phyloP scores from a whole-genome alignment of 1,140 invertebrate genomes.

The Bicyclus anynana region DNA sequence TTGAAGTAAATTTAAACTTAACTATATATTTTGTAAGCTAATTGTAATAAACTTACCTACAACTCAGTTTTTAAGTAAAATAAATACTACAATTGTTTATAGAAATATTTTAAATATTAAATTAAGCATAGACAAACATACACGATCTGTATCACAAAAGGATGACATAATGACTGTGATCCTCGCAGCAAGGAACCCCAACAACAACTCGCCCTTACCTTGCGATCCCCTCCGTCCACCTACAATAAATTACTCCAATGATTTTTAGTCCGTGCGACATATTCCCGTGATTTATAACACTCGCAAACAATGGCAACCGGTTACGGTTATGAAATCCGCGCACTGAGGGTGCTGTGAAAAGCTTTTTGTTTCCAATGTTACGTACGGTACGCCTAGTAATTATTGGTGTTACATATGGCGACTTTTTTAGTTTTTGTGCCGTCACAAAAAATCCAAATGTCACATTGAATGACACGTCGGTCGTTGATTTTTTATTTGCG shows the following conservation, averaged over 20 bases:
- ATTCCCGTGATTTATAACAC: slow-evolving; percentile 61
- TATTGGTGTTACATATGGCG: slow-evolving; percentile 40
- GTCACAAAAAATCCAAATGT: background rate
- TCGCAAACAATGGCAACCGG: slow-evolving; percentile 55
- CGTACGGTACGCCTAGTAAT: slow-evolving; percentile 31
- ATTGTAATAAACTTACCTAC: no score
- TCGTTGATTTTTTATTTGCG: no score
- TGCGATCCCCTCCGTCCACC: slow-evolving; percentile 21
- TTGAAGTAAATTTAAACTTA: no score
- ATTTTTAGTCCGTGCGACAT: slow-evolving; percentile 64
- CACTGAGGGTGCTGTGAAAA: slow-evolving; percentile 39
- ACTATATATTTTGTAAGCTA: no score
- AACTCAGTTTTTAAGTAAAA: no score
- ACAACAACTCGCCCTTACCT: slow-evolving; percentile 33
- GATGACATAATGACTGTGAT: background rate
- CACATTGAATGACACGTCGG: background rate
- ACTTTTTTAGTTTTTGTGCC: background rate
- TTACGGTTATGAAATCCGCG: slow-evolving; percentile 56
- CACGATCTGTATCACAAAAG: background rate
- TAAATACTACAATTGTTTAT: no score
- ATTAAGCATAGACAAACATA: slow-evolving; percentile 32
- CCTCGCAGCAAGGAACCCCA: background rate
- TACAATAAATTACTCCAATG: slow-evolving; percentile 55
- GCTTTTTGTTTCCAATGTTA: slow-evolving; percentile 43
- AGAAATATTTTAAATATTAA: no score